phyloP scores from a whole-genome alignment of 2,113 vertebrate species.

The Tricholaema leucomelas region DNA sequence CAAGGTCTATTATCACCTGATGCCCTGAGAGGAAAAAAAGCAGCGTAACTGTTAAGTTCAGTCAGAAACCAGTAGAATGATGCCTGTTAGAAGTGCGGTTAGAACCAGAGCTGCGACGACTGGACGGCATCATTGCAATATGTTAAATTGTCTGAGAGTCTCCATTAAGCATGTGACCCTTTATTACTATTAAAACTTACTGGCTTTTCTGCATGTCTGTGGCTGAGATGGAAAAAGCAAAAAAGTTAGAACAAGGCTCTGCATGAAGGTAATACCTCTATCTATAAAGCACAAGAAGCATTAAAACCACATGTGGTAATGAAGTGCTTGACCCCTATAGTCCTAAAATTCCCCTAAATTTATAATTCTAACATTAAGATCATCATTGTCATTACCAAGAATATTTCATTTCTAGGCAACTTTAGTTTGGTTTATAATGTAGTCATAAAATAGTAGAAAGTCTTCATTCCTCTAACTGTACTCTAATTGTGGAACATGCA shows the following conservation, averaged over 20 bases:
- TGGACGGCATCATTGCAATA: not conserved
- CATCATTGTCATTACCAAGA: not conserved
- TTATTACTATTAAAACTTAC: not conserved
- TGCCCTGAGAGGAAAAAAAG: not conserved
- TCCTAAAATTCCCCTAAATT: not conserved
- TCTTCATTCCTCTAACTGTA: not conserved
- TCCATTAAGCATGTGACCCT: slow-evolving; percentile 21
- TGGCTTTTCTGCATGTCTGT: not conserved
- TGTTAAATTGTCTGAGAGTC: not conserved
- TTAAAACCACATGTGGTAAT: not conserved
- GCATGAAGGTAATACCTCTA: not conserved
- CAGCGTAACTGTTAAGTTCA: not conserved
- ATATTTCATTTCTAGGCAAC: not conserved
- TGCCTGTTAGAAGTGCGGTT: not conserved
- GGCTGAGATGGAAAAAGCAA: not conserved
- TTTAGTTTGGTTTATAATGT: not conserved
- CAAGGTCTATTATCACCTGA: not conserved
- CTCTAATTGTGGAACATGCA: not conserved
- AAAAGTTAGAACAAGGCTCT: not conserved
- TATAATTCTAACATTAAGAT: slow-evolving; percentile 5
- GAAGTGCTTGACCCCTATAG: slow-evolving; percentile 26
- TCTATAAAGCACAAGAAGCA: not conserved
- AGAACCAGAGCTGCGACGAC: not conserved
- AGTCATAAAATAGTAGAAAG: not conserved
- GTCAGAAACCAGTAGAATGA: not conserved